phyloP scores from a whole-genome alignment of 2,797 vertebrate species.

The Myotis daubentonii region DNA sequence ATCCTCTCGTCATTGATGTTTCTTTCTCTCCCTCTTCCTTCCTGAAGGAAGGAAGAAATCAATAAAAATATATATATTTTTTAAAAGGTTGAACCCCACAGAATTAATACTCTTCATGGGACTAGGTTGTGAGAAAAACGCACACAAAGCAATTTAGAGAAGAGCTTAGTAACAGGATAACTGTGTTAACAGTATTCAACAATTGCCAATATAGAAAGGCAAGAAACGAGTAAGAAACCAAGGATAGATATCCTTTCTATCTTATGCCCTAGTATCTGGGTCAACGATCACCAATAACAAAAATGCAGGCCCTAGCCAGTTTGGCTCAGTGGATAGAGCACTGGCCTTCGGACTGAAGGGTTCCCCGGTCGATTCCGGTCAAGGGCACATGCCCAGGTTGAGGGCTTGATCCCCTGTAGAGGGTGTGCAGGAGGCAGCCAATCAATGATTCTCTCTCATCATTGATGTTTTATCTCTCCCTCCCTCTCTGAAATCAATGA shows the following conservation, averaged over 20 bases:
- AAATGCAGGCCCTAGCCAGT: not conserved
- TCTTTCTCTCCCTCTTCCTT: not conserved
- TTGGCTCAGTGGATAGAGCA: too few species aligned
- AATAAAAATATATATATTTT: not conserved
- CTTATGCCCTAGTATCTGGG: not conserved
- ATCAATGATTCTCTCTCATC: too few species aligned
- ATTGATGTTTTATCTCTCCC: too few species aligned
- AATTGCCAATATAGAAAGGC: not conserved
- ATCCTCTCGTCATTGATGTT: not conserved
- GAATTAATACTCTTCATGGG: not conserved
- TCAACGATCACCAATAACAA: not conserved
- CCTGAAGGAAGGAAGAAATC: too few species aligned
- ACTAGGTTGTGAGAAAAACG: slow-evolving; percentile 8
- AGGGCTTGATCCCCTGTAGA: too few species aligned
- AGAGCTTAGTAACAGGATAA: not conserved
- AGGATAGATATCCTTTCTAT: not conserved
- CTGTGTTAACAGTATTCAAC: not conserved
- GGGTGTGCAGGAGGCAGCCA: too few species aligned
- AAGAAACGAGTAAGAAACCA: not conserved
- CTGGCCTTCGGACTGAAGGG: too few species aligned
- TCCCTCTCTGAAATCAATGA: too few species aligned
- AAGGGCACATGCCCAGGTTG: too few species aligned
- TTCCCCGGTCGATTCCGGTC: too few species aligned
- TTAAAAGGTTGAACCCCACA: not conserved
- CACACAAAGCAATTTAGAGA: slow-evolving; percentile 6